These are phyloP conservation scores for Arge pagana DNA, from an alignment of 2,888 invertebrate species.

Conservation along the genomic window DNA sequence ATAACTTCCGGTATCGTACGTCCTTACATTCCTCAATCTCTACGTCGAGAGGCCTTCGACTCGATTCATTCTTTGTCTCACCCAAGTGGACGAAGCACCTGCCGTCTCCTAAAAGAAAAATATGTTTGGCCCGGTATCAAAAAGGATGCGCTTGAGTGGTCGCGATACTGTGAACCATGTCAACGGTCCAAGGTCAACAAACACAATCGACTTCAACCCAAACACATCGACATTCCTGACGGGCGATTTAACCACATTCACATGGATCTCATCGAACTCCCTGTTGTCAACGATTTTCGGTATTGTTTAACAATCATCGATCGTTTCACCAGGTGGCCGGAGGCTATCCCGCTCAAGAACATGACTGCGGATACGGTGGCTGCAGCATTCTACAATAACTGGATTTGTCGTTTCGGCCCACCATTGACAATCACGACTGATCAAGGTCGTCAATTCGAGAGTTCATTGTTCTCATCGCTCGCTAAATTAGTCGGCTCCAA, in stretches of 20 bases:
- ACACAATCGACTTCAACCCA: slow-evolving; percentile 15
- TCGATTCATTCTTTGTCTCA: neutral
- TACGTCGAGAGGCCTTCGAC: slow-evolving; percentile 27
- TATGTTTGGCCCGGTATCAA: neutral
- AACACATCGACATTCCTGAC: slow-evolving; percentile 7
- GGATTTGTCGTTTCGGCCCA: too few relatives aligned
- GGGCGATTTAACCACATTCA: slow-evolving; percentile 23
- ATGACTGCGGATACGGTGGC: slow-evolving; percentile 40
- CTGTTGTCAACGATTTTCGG: slow-evolving; percentile 29
- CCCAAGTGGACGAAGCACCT: neutral
- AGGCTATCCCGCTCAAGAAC: slow-evolving; percentile 41
- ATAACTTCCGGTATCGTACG: slow-evolving; percentile 22
- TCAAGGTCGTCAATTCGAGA: slow-evolving; percentile 40
- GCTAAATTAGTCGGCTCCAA: slow-evolving; percentile 26
- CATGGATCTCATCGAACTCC: slow-evolving; percentile 18
- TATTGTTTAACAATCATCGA: slow-evolving; percentile 46
- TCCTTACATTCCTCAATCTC: slow-evolving; percentile 31
- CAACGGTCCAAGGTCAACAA: slow-evolving; percentile 30
- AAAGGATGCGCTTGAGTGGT: neutral
- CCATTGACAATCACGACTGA: slow-evolving; percentile 42
- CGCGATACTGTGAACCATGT: slow-evolving; percentile 27
- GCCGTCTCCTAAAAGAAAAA: neutral
- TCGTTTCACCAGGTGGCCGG: slow-evolving; percentile 41
- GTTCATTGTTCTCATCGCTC: slow-evolving; percentile 30
- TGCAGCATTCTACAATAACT: slow-evolving; percentile 32